A percentile compares a stretch with the other conserved stretches of the same genome.
These are phyloP conservation scores for Cygnus olor DNA, from an alignment of 2,797 vertebrate genomes.

Conservation along the genomic window DNA sequence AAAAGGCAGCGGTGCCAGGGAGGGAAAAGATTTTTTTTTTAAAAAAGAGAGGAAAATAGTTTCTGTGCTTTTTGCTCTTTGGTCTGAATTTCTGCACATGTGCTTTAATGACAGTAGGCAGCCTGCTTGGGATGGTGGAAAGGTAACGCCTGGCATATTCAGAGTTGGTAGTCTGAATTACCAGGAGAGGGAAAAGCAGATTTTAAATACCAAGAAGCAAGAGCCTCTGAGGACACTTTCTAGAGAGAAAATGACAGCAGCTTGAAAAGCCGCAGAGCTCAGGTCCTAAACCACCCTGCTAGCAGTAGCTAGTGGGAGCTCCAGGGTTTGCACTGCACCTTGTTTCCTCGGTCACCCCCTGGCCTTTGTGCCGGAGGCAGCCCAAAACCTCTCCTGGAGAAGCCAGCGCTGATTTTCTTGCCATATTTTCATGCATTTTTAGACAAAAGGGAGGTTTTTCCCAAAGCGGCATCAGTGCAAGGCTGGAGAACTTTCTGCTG, in stretches of 20 bases:
- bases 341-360: accelerated
- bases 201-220: neutral
- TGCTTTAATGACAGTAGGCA: neutral
- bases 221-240: neutral
- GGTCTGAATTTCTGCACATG: neutral
- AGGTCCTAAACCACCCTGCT: neutral
- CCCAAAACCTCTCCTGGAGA: accelerated
- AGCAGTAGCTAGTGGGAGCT: accelerated
- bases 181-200: neutral
- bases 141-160: neutral
- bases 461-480: accelerated
- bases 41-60: neutral
- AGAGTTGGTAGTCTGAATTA: neutral
- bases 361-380: neutral
- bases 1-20: neutral
- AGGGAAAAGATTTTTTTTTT: neutral
- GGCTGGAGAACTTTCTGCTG: neutral
- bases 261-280: neutral
- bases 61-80: neutral
- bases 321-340: accelerated
- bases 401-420: accelerated
- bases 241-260: neutral
- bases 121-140: neutral
- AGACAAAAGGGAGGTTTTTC: neutral
- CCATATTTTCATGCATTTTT: accelerated